Base-by-base conservation (phyloP, 1,140 invertebrate species). In the Macrosteles quadrilineatus region DNA sequence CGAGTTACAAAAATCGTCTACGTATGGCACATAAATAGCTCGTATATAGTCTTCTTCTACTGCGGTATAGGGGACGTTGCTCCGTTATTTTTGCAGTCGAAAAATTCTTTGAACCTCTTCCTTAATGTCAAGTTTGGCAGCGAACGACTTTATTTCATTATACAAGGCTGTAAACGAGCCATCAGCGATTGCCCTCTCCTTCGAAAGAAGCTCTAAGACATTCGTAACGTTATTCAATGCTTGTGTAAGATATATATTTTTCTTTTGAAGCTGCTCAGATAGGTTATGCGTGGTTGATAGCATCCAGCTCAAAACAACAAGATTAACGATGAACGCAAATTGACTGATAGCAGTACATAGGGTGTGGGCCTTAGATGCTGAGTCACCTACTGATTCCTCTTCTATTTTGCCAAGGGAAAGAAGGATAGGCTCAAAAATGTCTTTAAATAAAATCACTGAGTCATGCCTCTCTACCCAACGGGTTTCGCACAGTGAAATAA, bases 181-280 rank as follows among this genome's bases (percentile, higher is more conserved):
- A 59, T 59, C 55, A 25, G 55, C 55, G 29, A 17, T 59, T 25
- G 17, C 55, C 23, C 55, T 25, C 6, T 59, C 19, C 17, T 59
- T 59, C 17, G n/a, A n/a, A 27, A 59, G 23, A 1, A 59, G 17
- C 21, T 29, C 55, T 25, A 59, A 59, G 6, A 59, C 55, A 59
- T 6, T 59, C 27, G 27, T 25, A 59, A 59, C 55, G 29, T 21
- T 59, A 23, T 19, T 59, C 23, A 59, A 25, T 4, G 27, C 55
- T 17, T 25, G 19, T 17, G 17, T 23, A 59, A 21, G 27, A 25
- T 21, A 9, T 2, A 59, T 59, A 3, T 59, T 25, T 6, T 21
- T 59, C 1, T 59, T 59, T 59, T 59, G n/a, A 59, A 59, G 55
- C 19, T 59, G 21, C 23, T 59, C 55, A 59, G 55, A 29, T 59